These are phyloP conservation scores for Uria lomvia DNA, from an alignment of 2,113 vertebrate species.

Conservation along the genomic window DNA sequence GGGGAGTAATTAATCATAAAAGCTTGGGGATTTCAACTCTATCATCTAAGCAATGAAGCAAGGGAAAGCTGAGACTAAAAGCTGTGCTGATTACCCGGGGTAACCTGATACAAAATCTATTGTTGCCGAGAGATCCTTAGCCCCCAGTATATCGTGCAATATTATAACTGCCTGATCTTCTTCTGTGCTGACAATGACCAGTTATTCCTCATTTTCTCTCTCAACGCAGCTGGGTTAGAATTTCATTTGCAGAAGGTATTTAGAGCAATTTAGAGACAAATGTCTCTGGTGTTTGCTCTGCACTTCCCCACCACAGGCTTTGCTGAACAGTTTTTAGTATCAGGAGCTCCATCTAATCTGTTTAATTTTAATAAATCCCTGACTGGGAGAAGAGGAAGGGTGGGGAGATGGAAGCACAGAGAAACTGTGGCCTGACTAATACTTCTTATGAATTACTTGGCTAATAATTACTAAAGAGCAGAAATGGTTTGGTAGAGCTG, in stretches of 20 bases:
- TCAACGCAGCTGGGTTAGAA: conserved; percentile 76
- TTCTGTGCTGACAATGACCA: conserved; percentile 74
- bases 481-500: conserved; percentile 59
- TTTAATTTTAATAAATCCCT: conserved; percentile 85
- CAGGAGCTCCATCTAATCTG: conserved; percentile 81
- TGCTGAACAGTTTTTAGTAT: conserved; percentile 77
- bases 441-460: conserved; percentile 74
- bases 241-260: conserved; percentile 83
- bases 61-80: conserved; percentile 92
- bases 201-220: conserved; percentile 76
- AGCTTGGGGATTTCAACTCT: conserved; percentile 86
- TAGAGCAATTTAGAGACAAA: conserved; percentile 83
- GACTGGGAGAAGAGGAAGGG: conserved; percentile 72
- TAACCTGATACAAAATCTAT: conserved; percentile 95
- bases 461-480: conserved; percentile 66
- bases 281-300: conserved; percentile 79
- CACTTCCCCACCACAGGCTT: conserved; percentile 78
- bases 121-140: conserved; percentile 85
- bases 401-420: conserved; percentile 45
- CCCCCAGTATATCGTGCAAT: conserved; percentile 78
- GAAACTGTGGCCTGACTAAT: conserved; percentile 70
- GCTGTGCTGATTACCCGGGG: conserved; percentile 84
- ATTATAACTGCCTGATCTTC: conserved; percentile 84
- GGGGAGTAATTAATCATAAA: conserved; percentile 87
- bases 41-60: conserved; percentile 81